phyloP scores from a whole-genome alignment of 2,113 vertebrate species.

The Ciconia stormi region DNA sequence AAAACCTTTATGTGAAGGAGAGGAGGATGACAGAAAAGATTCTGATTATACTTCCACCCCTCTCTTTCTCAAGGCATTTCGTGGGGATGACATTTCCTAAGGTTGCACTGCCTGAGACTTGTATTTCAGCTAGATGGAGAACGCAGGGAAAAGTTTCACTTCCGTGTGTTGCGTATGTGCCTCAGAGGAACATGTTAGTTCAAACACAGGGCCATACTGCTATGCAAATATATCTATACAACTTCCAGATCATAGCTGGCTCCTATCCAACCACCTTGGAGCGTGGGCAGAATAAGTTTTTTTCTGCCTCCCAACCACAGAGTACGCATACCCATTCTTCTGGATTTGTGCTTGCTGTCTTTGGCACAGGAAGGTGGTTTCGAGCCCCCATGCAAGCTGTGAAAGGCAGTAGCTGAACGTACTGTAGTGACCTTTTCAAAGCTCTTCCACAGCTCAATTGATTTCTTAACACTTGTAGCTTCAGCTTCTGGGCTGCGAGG shows the following conservation, averaged over 20 bases:
- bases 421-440: conserved; percentile 41
- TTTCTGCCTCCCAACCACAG: neutral
- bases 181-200: neutral
- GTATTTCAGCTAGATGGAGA: neutral
- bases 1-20: neutral
- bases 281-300: neutral
- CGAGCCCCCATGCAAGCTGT: neutral
- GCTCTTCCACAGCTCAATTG: neutral
- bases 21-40: neutral
- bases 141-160: neutral
- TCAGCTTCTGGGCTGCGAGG: neutral
- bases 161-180: accelerated
- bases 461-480: conserved; percentile 29
- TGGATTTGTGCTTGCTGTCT: neutral
- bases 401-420: neutral
- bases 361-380: neutral
- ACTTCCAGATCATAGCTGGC: neutral
- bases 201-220: neutral
- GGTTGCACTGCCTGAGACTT: neutral
- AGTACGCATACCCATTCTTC: neutral
- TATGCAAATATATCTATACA: neutral
- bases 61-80: neutral
- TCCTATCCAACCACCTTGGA: neutral
- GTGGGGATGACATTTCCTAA: neutral
- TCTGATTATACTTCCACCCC: neutral